phyloP scores from a whole-genome alignment of 2,888 invertebrate genomes.

The Drosophila imparisetae region DNA sequence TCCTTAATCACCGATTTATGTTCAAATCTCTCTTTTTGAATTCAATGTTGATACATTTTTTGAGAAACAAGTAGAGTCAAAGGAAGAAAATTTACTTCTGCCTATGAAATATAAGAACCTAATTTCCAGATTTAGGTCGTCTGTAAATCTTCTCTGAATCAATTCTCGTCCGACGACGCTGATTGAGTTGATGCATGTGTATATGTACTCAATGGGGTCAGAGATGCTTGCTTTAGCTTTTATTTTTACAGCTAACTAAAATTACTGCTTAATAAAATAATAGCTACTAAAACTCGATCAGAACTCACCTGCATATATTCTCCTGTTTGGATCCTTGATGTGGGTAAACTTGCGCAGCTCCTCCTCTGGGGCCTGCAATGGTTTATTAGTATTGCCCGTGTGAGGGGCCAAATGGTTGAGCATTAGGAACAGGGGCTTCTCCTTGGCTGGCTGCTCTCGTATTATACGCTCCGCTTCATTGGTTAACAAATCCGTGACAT shows the following conservation, averaged over 20 bases:
- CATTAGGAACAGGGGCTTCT: slow-evolving; percentile 90
- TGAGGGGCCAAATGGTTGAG: slow-evolving; percentile 93
- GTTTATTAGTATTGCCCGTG: slow-evolving; percentile 89
- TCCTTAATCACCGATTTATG: not conserved
- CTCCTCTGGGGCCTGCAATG: slow-evolving; percentile 89
- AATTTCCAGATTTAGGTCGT: not conserved
- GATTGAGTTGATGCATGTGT: not conserved
- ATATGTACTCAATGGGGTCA: not conserved
- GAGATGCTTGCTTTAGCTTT: not conserved
- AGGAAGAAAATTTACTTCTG: not conserved
- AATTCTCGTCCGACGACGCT: not conserved
- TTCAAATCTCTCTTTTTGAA: not conserved
- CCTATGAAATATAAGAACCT: not conserved
- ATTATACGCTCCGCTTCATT: slow-evolving; percentile 88
- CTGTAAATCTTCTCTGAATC: not conserved
- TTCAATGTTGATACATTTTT: not conserved
- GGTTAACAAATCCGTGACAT: slow-evolving; percentile 90
- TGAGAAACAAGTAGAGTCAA: not conserved
- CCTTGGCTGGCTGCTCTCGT: slow-evolving; percentile 51
- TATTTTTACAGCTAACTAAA: not conserved
- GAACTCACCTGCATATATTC: slow-evolving; percentile 88
- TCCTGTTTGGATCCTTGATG: slow-evolving; percentile 88
- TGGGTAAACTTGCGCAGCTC: slow-evolving; percentile 89
- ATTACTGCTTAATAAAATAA: not conserved
- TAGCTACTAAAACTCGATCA: not conserved